These are phyloP conservation scores for Orgyia antiqua DNA, from an alignment of 2,888 invertebrate species.

Conservation along the genomic window DNA sequence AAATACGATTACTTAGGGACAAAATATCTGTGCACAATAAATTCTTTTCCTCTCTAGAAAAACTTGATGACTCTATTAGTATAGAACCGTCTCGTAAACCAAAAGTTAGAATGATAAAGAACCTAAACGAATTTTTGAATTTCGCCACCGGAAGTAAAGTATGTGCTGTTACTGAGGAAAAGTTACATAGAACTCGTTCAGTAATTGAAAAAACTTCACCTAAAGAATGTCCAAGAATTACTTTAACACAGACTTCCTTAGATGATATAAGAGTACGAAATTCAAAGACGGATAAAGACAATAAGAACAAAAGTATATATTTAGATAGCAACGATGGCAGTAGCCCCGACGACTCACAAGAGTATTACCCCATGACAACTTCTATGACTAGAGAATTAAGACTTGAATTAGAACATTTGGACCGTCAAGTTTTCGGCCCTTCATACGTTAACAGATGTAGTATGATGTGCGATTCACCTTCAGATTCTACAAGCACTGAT, in stretches of 20 bases:
- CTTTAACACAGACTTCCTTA: conserved; percentile 52
- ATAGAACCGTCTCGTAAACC: conserved; percentile 54
- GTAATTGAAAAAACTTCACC: conserved; percentile 47
- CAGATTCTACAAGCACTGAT: conserved; percentile 63
- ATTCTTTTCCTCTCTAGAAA: conserved; percentile 79
- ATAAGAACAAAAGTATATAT: conserved; percentile 45
- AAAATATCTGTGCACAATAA: conserved; percentile 67
- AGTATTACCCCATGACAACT: conserved; percentile 92
- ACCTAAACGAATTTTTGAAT: conserved; percentile 90
- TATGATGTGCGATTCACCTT: conserved; percentile 61
- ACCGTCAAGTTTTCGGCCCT: conserved; percentile 88
- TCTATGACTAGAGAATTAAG: conserved; percentile 90
- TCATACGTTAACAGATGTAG: conserved; percentile 59
- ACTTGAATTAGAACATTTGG: conserved; percentile 89
- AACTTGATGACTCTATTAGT: conserved; percentile 60
- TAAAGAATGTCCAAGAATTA: conserved; percentile 55
- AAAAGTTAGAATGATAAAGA: conserved; percentile 81
- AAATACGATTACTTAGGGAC: conserved; percentile 58
- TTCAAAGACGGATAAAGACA: conserved; percentile 38
- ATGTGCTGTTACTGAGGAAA: conserved; percentile 36
- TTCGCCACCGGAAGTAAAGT: conserved; percentile 83
- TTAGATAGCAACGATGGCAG: conserved; percentile 75
- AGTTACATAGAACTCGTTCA: conserved; percentile 54
- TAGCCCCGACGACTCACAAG: conserved; percentile 89
- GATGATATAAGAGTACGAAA: conserved; percentile 49